Base-by-base conservation (phyloP, 1,140 invertebrate genomes). In the Leptopilina clavipes region DNA sequence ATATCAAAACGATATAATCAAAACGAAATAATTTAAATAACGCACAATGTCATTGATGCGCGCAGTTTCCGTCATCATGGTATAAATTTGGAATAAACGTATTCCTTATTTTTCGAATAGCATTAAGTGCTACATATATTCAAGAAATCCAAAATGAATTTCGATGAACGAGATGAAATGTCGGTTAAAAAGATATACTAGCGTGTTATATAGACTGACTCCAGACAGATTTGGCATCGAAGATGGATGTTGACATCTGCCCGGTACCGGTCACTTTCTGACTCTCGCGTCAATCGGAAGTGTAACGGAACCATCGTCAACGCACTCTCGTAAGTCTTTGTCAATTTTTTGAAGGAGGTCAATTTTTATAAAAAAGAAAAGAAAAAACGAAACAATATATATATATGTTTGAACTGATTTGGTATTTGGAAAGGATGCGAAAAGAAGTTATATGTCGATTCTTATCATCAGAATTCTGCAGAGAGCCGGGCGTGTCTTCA, bases 401-500 rank as follows among this genome's bases (percentile, higher is more conserved):
- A 1, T 1, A 22, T 11, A 12, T 14, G 12, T 31, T 37, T 72
- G 25, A n/a, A n/a, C 44, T 22, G 19, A 18, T n/a, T 19, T 45
- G 40, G 18, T 45, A 72, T 22, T 44, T 44, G 43, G 44, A 48
- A 72, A 72, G 25, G 25, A 18, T 19, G 71, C 19, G 40, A 72
- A 17, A n/a, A 25, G 71, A 5, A 5, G 22, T 12, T 31, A 7
- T 18, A 25, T 37, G 3, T 59, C 11, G 18, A 14, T 65, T 12
- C 1, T 65, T 25, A 31, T 65, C 18, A 52, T 52, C 59, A 65
- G 59, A 5, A 37, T 31, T 22, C 59, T 37, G 22, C 25, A 31
- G 25, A 31, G 22, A 37, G 12, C 1, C 59, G 22, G 22, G 59
- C 25, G 25, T 89, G 86, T 89, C 87, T 86, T 88, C 84, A 89